Evolutionary conservation across 23 tunicate species (phyloP), one percentile per base, ranked within the genome.

Genomic region (Halocynthia aurantium): DNA sequence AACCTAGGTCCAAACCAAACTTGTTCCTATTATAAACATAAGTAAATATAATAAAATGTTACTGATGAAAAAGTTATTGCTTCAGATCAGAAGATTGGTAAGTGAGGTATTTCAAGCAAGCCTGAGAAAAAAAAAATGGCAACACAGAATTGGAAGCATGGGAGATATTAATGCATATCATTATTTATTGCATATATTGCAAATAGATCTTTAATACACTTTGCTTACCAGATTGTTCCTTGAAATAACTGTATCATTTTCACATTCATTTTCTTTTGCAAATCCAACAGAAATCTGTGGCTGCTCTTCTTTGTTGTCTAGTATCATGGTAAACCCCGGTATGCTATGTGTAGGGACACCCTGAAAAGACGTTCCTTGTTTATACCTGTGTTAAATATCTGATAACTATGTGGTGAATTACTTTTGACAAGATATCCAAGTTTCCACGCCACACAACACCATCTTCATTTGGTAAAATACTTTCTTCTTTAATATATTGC

Each of bases 1-100:
- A 74, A 12, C 31, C 22, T 56, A 10, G 78, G 78, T 15, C 57
- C 78, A 74, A 74, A 51, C 78, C 78, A 74, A 10, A 74, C 78
- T 22, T 74, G 55, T 8, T 21, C 19, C 70, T 65, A 6, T 20
- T 5, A 15, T 10, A 65, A 10, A 65, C 10, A 65, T 5, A 65
- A 6, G 1, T 31, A 31, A 6, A 11, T 31, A 31, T 31, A 31
- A 31, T 31, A 31, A 31, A 31, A 31, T 31, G 44, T 31, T 31
- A 31, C 44, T 31, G 44, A 0, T 31, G 2, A 31, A 31, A 31
- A 31, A 31, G 44, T 1, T 0, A 31, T 31, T 31, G 44, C 44
- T 31, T 31, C n/a, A n/a, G 44, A 31, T 31, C 4, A 4, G 2
- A 31, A 31, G 44, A 0, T 31, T 31, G 44, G 44, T 31, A 31